phyloP scores from a whole-genome alignment of 1,140 invertebrate species.

The Bradynema listronoti region DNA sequence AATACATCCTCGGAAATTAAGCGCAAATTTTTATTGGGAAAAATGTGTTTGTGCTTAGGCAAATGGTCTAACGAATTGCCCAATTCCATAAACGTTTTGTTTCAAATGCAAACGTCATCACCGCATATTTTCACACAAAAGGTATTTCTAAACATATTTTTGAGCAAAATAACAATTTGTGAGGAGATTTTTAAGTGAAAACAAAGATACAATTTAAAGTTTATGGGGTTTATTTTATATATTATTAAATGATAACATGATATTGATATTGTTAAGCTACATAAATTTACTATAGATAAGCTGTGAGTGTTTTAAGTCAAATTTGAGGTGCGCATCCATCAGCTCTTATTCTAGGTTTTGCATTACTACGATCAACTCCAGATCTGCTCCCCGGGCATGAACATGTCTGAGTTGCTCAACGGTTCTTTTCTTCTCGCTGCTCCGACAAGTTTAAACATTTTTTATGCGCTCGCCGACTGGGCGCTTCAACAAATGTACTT shows the following conservation, averaged over 20 bases:
- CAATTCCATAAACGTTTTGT: background rate
- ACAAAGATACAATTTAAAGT: background rate
- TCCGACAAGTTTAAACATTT: too few species aligned
- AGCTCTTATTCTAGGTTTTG: too few species aligned
- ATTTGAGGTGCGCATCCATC: too few species aligned
- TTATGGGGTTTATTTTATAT: slow-evolving; percentile 1
- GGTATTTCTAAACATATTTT: slow-evolving; percentile 17
- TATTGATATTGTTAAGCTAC: too few species aligned
- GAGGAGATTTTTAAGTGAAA: background rate
- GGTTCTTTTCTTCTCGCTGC: too few species aligned
- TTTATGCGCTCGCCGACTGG: slow-evolving; percentile 56
- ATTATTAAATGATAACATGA: too few species aligned
- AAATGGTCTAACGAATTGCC: slow-evolving; percentile 15
- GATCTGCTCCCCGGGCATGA: too few species aligned
- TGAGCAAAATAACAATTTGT: background rate
- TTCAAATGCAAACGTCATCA: background rate
- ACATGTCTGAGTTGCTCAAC: too few species aligned
- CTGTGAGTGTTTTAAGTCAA: too few species aligned
- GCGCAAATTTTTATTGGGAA: slow-evolving; percentile 13
- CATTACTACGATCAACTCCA: too few species aligned
- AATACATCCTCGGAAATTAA: too few species aligned
- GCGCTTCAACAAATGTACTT: slow-evolving; percentile 11
- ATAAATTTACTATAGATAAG: too few species aligned
- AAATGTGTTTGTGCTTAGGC: slow-evolving; percentile 12
- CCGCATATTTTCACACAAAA: slow-evolving; percentile 6